Conservation (phyloP, 2,113 vertebrate species). For the Strix uralensis region DNA sequence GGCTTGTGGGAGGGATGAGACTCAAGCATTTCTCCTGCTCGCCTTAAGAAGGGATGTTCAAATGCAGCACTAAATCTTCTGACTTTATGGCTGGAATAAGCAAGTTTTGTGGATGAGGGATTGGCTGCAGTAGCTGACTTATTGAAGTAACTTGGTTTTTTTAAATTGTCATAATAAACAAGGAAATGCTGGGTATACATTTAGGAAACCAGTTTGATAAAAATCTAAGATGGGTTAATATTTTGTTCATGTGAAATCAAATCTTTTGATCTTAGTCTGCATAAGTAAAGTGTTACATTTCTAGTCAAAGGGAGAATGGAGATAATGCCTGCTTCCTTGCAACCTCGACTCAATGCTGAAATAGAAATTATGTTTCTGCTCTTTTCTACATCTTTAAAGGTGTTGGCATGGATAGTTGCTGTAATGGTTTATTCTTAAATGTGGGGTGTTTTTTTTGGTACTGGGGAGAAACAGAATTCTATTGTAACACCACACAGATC, state of each 20-base stretch:
- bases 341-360: neutral
- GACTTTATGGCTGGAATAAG: neutral
- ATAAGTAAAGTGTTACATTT: neutral
- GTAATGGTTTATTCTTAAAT: neutral
- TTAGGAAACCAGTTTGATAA: neutral
- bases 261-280: neutral
- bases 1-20: neutral
- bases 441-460: neutral
- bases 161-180: neutral
- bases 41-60: neutral
- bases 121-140: neutral
- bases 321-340: neutral
- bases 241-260: neutral
- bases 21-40: neutral
- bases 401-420: neutral
- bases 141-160: neutral
- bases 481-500: neutral
- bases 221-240: neutral
- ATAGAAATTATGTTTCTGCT: neutral
- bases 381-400: neutral
- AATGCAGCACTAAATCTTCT: neutral
- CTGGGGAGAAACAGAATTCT: neutral
- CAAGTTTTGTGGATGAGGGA: neutral
- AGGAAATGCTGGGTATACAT: neutral
- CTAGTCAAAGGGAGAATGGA: neutral